These are phyloP conservation scores for Galeruca laticollis DNA, from an alignment of 2,888 invertebrate species.

Conservation along the genomic window DNA sequence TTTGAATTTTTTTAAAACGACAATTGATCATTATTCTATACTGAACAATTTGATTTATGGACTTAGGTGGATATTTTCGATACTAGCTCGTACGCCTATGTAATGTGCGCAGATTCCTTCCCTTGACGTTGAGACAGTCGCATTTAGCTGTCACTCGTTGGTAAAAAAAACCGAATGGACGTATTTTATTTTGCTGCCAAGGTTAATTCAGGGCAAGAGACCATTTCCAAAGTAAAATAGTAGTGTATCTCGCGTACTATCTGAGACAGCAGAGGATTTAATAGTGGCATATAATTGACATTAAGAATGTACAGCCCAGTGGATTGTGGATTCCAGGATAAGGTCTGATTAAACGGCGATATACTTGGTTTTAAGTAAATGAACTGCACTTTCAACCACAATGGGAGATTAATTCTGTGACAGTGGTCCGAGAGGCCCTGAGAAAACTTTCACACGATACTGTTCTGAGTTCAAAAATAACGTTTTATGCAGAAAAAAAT, in stretches of 20 bases:
- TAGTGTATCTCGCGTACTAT: conserved; percentile 64
- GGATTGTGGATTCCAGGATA: conserved; percentile 47
- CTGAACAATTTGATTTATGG: not conserved
- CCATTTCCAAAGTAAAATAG: conserved; percentile 65
- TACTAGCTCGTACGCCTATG: conserved; percentile 29
- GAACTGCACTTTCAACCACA: conserved; percentile 34
- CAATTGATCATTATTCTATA: not conserved
- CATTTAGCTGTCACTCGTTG: conserved; percentile 66
- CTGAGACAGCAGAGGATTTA: conserved; percentile 62
- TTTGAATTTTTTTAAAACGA: too few species aligned
- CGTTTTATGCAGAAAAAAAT: not conserved
- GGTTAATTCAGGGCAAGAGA: conserved; percentile 65
- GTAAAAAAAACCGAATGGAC: conserved; percentile 54
- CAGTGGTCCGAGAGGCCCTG: conserved; percentile 13
- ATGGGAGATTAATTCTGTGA: conserved; percentile 36
- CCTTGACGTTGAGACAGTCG: conserved; percentile 64
- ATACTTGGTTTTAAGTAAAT: conserved; percentile 42
- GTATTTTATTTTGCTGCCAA: conserved; percentile 67
- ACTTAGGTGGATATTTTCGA: not conserved
- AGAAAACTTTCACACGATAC: conserved; percentile 6
- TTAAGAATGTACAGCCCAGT: conserved; percentile 53
- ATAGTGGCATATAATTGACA: conserved; percentile 61
- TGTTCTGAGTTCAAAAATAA: not conserved
- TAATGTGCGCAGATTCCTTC: conserved; percentile 62
- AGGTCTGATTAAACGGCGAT: conserved; percentile 49